Evolutionary conservation across 2,888 invertebrate genomes (phyloP).

Genomic region (Drosophila heteroneura): DNA sequence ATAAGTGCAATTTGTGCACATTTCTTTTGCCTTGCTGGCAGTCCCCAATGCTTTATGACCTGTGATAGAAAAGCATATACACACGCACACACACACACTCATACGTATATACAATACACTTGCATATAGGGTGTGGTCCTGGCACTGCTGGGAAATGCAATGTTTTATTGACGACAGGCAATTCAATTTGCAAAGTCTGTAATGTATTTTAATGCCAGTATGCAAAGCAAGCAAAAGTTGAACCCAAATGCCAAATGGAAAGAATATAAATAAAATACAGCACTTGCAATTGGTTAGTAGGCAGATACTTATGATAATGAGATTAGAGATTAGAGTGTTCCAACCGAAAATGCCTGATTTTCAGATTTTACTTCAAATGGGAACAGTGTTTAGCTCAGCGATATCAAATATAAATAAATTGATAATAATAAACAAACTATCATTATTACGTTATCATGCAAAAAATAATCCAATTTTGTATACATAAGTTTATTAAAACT

Average conservation of each 20-base stretch:
- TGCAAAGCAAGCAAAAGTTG: conserved; percentile 27
- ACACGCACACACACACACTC: neutral
- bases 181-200: conserved; percentile 68
- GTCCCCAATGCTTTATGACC: conserved; percentile 51
- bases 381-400: neutral
- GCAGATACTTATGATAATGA: conserved; percentile 19
- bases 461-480: neutral
- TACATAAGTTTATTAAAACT: neutral
- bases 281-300: neutral
- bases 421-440: neutral
- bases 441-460: neutral
- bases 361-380: neutral
- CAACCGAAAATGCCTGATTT: neutral
- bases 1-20: conserved; percentile 80
- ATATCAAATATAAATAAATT: neutral
- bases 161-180: conserved; percentile 65
- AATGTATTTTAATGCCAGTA: conserved; percentile 55
- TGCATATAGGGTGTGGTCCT: conserved; percentile 21
- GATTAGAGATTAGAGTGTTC: neutral
- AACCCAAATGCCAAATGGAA: conserved; percentile 45
- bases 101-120: neutral
- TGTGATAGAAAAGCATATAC: conserved; percentile 10
- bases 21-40: conserved; percentile 68
- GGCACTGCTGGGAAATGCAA: conserved; percentile 41
- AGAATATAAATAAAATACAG: conserved; percentile 36